Evolutionary conservation across 2,113 vertebrate species (phyloP).

Genomic region (zebrafish (Danio rerio)): GRCz12tu NC_133199.1:3231001-3231500

Average conservation of each 20-base stretch:
- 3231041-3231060: slow-evolving; percentile 55
- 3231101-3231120: not conserved
- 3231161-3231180: too few relatives aligned
- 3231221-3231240: too few relatives aligned
- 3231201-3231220: too few relatives aligned
- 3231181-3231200: too few relatives aligned
- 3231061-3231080: not conserved
- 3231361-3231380: not conserved
- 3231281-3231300: slow-evolving; percentile 27
- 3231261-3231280: not conserved
- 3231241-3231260: too few relatives aligned
- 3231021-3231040: slow-evolving; percentile 33
- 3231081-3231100: not conserved
- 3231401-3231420: not conserved
- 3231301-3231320: slow-evolving; percentile 25
- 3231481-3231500: slow-evolving; percentile 17
- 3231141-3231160: too few relatives aligned
- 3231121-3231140: too few relatives aligned
- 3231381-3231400: slow-evolving; percentile 31
- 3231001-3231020: too few relatives aligned
- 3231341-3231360: slow-evolving; percentile 31
- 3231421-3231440: slow-evolving; percentile 31
- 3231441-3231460: slow-evolving; percentile 43
- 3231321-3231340: slow-evolving; percentile 17
- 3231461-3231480: slow-evolving; percentile 46